A percentile compares a stretch with the other conserved stretches of the same genome.
phyloP scores from a whole-genome alignment of 2,888 invertebrate genomes.

The Philonicus albiceps region DNA sequence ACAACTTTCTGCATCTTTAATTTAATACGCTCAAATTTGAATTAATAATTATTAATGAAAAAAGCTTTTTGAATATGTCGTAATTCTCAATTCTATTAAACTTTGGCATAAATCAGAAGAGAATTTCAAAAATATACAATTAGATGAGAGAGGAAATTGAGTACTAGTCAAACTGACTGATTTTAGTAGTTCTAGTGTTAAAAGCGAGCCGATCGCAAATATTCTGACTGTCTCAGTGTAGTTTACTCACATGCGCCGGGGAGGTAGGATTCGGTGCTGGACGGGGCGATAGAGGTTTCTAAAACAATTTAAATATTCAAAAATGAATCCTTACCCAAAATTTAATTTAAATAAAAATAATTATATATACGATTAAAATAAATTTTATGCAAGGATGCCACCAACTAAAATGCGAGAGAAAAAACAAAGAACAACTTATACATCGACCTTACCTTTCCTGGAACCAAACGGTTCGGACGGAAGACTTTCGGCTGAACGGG shows the following conservation, averaged over 20 bases:
- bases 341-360: background rate
- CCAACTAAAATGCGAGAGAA: slow-evolving; percentile 26
- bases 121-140: too few relatives aligned
- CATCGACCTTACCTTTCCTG: slow-evolving; percentile 67
- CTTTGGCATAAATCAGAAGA: too few relatives aligned
- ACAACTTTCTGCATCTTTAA: too few relatives aligned
- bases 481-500: slow-evolving; percentile 81
- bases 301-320: slow-evolving; percentile 43
- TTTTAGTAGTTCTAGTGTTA: too few relatives aligned
- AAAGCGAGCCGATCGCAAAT: slow-evolving; percentile 1
- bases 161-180: too few relatives aligned
- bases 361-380: slow-evolving; percentile 11
- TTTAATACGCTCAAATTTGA: too few relatives aligned
- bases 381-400: background rate
- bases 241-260: slow-evolving; percentile 62
- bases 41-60: too few relatives aligned
- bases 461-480: slow-evolving; percentile 66
- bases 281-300: slow-evolving; percentile 59
- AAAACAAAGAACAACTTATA: background rate
- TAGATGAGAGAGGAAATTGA: too few relatives aligned
- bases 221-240: background rate
- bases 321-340: background rate
- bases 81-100: too few relatives aligned
- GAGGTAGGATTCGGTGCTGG: slow-evolving; percentile 61
- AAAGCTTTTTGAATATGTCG: too few relatives aligned